Base-by-base conservation (phyloP, 1,140 invertebrate species). In the Holotrichia oblita region DNA sequence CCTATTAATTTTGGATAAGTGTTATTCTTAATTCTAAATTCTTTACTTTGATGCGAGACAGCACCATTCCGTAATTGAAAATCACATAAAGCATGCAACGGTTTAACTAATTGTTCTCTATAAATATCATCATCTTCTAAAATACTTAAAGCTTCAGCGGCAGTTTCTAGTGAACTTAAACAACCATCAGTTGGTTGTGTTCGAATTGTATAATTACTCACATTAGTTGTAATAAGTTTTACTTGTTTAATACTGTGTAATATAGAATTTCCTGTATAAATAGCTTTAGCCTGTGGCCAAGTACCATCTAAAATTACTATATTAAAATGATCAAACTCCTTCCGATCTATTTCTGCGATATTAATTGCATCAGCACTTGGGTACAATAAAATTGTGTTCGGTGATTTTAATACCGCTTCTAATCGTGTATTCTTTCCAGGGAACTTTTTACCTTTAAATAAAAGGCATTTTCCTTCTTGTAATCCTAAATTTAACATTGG, bases 181-280 rank as follows among this genome's bases (percentile, higher is more conserved):
- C 96, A 97, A 40, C 93, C 93, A 86, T 97, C 95, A 27, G 94
- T 95, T 6, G 97, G 97, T 85, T 98, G 97, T 6, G 96, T 98
- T 81, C 97, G 90, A 81, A 98, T 97, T 75, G 97, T 94, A 87
- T 98, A 98, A 87, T 94, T 92, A 86, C 96, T 98, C 64, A 89
- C 90, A 79, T 89, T 90, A 64, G 88, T 90, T 6, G 91, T 90
- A 59, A 94, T 87, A 40, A 98, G 88, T 87, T 97, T 96, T 1
- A 96, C 93, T 84, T 94, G 92, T 81, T 88, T 90, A 61, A 95
- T 84, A 72, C 87, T 87, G 82, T 92, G 91, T 55, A 95, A 85
- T 40, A 90, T 87, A n/a, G 91, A 89, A 86, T 92, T 94, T 61
- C 92, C 91, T 48, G 93, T 91, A 87, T 93, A 95, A 78, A 95